These are phyloP conservation scores for Lithobates pipiens DNA, from an alignment of 2,797 vertebrate genomes.

Conservation along the genomic window DNA sequence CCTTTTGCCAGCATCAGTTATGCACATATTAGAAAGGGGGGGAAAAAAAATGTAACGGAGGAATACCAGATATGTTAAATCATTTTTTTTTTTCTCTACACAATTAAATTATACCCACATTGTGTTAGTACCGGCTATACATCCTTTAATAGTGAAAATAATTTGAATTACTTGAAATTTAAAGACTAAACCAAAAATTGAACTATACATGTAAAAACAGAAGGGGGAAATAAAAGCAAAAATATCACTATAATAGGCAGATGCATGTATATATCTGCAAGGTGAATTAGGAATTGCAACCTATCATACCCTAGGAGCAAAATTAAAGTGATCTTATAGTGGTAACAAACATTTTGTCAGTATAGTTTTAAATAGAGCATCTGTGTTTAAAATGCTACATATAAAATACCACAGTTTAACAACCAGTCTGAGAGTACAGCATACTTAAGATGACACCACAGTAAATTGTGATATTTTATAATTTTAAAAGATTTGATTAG, in stretches of 20 bases:
- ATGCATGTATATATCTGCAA: slow-evolving; percentile 14
- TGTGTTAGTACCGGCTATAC: slow-evolving; percentile 23
- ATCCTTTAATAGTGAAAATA: slow-evolving; percentile 10
- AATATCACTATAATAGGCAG: background rate
- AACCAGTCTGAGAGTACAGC: slow-evolving; percentile 29
- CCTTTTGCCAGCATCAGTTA: slow-evolving; percentile 52
- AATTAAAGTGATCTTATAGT: slow-evolving; percentile 2
- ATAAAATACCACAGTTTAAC: slow-evolving; percentile 35
- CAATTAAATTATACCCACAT: slow-evolving; percentile 6
- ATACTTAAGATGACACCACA: slow-evolving; percentile 1
- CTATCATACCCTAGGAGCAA: slow-evolving; percentile 6
- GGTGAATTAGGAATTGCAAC: background rate
- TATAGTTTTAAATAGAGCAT: slow-evolving; percentile 34
- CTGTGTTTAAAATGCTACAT: slow-evolving; percentile 26
- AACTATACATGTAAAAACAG: background rate
- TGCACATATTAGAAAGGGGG: slow-evolving; percentile 36
- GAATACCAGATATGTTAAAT: background rate
- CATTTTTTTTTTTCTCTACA: background rate
- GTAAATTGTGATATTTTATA: background rate
- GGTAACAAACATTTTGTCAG: slow-evolving; percentile 10
- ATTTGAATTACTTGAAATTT: background rate
- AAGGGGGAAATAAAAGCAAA: background rate
- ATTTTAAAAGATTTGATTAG: background rate
- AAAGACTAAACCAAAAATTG: background rate
- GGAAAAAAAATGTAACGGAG: too few relatives aligned